These are phyloP conservation scores for Bombyx mandarina DNA, from an alignment of 1,140 invertebrate genomes.

Conservation along the genomic window DNA sequence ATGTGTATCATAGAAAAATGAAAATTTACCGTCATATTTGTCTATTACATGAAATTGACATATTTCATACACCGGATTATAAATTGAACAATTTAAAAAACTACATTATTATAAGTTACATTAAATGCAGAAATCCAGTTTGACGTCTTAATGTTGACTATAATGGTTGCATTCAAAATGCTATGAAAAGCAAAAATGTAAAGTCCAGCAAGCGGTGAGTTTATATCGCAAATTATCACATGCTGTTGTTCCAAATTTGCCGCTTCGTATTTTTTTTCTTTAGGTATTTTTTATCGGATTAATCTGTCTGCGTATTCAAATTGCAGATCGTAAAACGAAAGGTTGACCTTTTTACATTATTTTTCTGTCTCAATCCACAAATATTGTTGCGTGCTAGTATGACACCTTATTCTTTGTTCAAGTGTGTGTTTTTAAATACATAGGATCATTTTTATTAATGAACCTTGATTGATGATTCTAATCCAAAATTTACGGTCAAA, in stretches of 20 bases:
- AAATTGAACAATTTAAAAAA: too few species aligned
- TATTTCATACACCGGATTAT: too few species aligned
- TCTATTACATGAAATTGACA: too few species aligned
- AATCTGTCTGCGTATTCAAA: constrained; percentile 69
- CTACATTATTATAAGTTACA: too few species aligned
- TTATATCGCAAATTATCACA: constrained; percentile 28
- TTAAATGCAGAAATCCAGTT: too few species aligned
- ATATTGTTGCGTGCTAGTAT: not conserved
- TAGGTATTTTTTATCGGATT: constrained; percentile 62
- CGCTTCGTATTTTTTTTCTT: constrained; percentile 49
- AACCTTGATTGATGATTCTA: too few species aligned
- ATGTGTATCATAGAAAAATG: too few species aligned
- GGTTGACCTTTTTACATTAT: constrained; percentile 53
- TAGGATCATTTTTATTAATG: too few species aligned
- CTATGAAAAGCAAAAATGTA: constrained; percentile 15
- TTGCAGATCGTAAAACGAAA: constrained; percentile 65
- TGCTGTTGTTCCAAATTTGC: constrained; percentile 42
- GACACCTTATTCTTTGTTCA: not conserved
- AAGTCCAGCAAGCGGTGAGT: constrained; percentile 42
- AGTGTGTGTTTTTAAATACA: too few species aligned
- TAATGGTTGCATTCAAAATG: constrained; percentile 1
- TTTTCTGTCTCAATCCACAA: constrained; percentile 2
- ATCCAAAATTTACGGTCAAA: too few species aligned
- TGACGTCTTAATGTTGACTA: constrained; percentile 9
- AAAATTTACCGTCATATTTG: too few species aligned